Base-by-base conservation (phyloP, 2,797 vertebrate species). In the Centroberyx gerrardi region DNA sequence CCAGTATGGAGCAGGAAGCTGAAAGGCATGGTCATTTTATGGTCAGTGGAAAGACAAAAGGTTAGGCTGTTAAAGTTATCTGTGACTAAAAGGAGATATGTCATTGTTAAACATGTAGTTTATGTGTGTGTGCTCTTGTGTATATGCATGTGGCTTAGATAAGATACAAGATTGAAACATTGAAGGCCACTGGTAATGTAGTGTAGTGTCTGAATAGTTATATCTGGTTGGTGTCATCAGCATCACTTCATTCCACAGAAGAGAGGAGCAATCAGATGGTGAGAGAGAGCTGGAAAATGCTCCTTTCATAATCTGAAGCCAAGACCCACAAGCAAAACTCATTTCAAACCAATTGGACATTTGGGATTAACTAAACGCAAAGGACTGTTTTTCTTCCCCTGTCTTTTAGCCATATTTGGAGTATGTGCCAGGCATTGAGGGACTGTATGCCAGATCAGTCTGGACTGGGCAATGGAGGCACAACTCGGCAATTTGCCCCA, bases 281-380 rank as follows among this genome's bases (percentile, higher is more conserved):
- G 46, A 78, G 82, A 78, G 82, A 78, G 76, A 87, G 71, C 76
- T 83, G 67, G 56, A 87, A 91, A 28, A 88, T 76, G 74, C 76
- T 88, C 76, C 36, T 27, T 52, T 60, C 62, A 6, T 73, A 71
- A 78, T 87, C 76, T 71, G 72, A 87, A 83, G 82, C 84, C 90
- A 89, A 89, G 74, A 84, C 79, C 38, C 74, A 80, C 70, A 72
- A 77, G 2, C 67, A 80, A 86, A 89, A 90, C 81, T 88, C 61
- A 81, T 85, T 88, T 92, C 77, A 82, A 79, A 83, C 80, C 82
- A 31, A 91, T 77, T 74, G 85, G 60, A 78, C 86, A 10, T 77
- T 85, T 86, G 88, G 89, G 90, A 91, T 90, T 87, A 86, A 62
- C 84, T 29, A 78, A 84, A 81, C 85, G 84, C 82, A 83, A 73